Conservation (phyloP, 2,888 invertebrate genomes). For the Syrphus vitripennis region DNA sequence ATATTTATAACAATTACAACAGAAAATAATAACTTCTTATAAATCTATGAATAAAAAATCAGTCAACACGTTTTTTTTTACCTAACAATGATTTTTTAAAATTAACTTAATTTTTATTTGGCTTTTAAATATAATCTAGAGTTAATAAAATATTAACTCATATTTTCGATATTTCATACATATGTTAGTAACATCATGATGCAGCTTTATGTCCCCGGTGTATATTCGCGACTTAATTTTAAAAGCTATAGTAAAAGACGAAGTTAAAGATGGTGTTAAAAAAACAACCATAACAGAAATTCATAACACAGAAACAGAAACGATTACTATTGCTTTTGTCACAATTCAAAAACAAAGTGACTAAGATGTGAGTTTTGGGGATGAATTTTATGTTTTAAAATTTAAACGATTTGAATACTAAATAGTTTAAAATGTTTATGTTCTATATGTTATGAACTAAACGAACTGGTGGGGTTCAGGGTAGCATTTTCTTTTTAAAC, state of each 20-base stretch:
- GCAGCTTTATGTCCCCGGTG: constrained; percentile 5
- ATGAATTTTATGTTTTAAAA: not conserved
- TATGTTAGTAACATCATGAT: not conserved
- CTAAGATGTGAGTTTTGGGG: not conserved
- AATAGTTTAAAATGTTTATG: not conserved
- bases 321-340: not conserved
- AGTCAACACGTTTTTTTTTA: constrained; percentile 60
- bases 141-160: not conserved
- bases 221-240: not conserved
- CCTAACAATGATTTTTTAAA: constrained; percentile 31
- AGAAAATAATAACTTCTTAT: constrained; percentile 57
- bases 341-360: not conserved
- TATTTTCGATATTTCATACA: constrained; percentile 27
- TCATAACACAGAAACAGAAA: not conserved
- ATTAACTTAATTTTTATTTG: constrained; percentile 37
- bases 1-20: constrained; percentile 42
- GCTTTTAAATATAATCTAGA: constrained; percentile 28
- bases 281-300: not conserved
- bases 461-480: not conserved
- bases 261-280: not conserved
- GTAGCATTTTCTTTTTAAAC: not conserved
- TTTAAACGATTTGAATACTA: not conserved
- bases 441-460: not conserved
- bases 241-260: not conserved
- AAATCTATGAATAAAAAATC: constrained; percentile 59